Base-by-base conservation (phyloP, 2,888 invertebrate genomes). In the Andrena chrysosceles region DNA sequence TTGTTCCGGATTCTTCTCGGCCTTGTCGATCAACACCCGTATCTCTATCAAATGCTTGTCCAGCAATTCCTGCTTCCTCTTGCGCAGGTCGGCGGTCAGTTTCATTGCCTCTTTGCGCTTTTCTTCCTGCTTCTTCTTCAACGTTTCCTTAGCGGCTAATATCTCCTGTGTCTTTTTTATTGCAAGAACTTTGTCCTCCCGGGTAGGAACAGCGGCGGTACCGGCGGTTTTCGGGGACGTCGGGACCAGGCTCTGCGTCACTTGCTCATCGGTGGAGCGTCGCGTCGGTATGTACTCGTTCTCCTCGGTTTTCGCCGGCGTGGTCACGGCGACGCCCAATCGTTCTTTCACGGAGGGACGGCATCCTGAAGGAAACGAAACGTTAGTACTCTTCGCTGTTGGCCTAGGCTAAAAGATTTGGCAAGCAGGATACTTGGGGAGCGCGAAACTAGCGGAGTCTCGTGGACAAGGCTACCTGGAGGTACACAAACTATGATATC, bases 41-140 rank as follows among this genome's bases (percentile, higher is more conserved):
- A 99, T 98, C 90, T 98, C 97, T 48, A 97, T 96, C n/a, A 99
- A 94, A 93, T 98, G 98, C 82, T 97, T 98, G 85, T 98, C 96
- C n/a, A 99, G 94, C 80, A 99, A 93, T 85, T 97, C 97, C 90
- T 98, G 97, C 85, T 98, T 98, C 0, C 98, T 95, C 91, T 97
- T 97, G 74, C 97, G 96, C 90, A 98, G 94, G 90, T 98, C 97
- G 88, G 96, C 96, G 0, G 97, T 97, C 67, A 97, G 95, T 91
- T 97, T 97, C 48, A 97, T 93, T 1, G 96, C 96, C 85, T 97
- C 97, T 89, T 97, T 97, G 77, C 96, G 95, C 88, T 96, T 96
- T 86, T 97, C 96, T 90, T 97, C 97, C 87, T 96, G 96, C 80
- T 96, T 96, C 91, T 97, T 97, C 87, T 96, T 96, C 66, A 97